These are phyloP conservation scores for Diplodus sargus DNA, from an alignment of 2,797 vertebrate species.

Conservation along the genomic window DNA sequence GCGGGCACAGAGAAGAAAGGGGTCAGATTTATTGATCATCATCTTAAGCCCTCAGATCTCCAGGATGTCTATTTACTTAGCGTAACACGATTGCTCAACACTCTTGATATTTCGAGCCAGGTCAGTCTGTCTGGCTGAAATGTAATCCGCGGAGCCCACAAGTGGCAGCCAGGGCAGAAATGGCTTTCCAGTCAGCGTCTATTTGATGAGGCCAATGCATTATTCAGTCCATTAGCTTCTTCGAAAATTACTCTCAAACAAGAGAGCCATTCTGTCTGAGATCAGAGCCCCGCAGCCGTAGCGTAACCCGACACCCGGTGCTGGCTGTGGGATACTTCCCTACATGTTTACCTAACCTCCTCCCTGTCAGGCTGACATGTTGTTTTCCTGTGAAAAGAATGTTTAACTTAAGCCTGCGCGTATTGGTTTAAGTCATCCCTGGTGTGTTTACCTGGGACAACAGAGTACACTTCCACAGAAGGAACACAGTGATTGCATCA, in stretches of 20 bases:
- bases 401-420: constrained; percentile 81
- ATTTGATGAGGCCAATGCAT: constrained; percentile 85
- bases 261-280: constrained; percentile 84
- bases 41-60: constrained; percentile 73
- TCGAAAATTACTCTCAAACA: constrained; percentile 85
- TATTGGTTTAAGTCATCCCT: constrained; percentile 83
- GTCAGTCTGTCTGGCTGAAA: constrained; percentile 81
- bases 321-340: constrained; percentile 82
- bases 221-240: constrained; percentile 87
- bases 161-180: constrained; percentile 82
- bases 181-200: constrained; percentile 84
- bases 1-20: constrained; percentile 53
- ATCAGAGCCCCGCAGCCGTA: constrained; percentile 78
- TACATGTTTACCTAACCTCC: constrained; percentile 86
- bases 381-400: constrained; percentile 81
- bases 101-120: constrained; percentile 78
- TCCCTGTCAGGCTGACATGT: constrained; percentile 82
- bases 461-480: constrained; percentile 70
- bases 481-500: constrained; percentile 73
- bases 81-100: constrained; percentile 76
- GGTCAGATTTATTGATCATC: constrained; percentile 75
- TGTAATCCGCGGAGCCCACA: constrained; percentile 79
- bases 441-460: constrained; percentile 84
- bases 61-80: constrained; percentile 79
- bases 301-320: constrained; percentile 74